Conservation (phyloP, 2,797 vertebrate species). For the Hylomyscus alleni region DNA sequence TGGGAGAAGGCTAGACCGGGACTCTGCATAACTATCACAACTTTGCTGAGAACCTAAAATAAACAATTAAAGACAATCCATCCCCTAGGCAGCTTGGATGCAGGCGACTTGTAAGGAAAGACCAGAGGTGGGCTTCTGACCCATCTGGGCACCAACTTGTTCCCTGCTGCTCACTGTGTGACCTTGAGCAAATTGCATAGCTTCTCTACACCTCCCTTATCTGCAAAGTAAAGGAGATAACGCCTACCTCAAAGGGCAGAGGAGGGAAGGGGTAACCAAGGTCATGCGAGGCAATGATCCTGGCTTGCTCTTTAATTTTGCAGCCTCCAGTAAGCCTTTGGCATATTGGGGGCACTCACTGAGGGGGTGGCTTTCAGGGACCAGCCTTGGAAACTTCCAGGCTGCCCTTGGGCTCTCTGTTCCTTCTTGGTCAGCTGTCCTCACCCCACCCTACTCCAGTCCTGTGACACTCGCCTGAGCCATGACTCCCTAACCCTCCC, state of each 20-base stretch:
- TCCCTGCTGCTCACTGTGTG: background rate
- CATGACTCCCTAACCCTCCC: background rate
- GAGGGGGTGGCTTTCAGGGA: background rate
- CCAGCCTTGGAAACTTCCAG: background rate
- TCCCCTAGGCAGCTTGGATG: background rate
- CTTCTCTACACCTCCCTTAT: constrained; percentile 18
- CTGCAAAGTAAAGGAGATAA: background rate
- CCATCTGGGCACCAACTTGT: background rate
- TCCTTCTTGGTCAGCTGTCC: background rate
- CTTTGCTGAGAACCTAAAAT: constrained; percentile 66
- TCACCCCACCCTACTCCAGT: accelerated
- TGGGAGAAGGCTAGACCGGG: constrained; percentile 37
- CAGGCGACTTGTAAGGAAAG: background rate
- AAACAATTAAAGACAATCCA: constrained; percentile 38
- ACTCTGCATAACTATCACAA: constrained; percentile 32
- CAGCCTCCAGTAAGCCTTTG: background rate
- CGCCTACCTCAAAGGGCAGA: background rate
- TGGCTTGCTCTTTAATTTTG: no score
- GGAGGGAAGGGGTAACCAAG: background rate
- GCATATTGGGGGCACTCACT: background rate
- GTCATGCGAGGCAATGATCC: accelerated
- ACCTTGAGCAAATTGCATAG: constrained; percentile 39
- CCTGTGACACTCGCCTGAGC: background rate
- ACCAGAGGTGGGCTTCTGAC: background rate
- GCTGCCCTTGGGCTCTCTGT: background rate